A percentile compares a stretch with the other conserved stretches of the same genome.
Evolutionary conservation across 2,113 vertebrate genomes (phyloP).

Genomic region (Hippocampus zosterae): DNA sequence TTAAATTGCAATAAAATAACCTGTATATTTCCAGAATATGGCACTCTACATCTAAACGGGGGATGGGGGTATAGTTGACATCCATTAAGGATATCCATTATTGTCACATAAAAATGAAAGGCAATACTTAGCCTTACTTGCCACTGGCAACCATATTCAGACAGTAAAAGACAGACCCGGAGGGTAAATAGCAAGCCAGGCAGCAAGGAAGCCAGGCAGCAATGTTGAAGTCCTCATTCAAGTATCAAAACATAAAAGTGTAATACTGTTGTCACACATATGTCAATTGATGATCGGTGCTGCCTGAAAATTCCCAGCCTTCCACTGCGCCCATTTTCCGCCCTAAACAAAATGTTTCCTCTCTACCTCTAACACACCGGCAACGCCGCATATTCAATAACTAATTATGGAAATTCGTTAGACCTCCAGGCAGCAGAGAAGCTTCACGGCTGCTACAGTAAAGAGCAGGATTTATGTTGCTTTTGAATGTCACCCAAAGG

Average conservation of each 20-base stretch:
- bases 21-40: constrained; percentile 69
- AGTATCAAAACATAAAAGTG: constrained; percentile 11
- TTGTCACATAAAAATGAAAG: constrained; percentile 74
- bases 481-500: constrained; percentile 99
- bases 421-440: constrained; percentile 98
- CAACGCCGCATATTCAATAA: constrained; percentile 96
- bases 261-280: constrained; percentile 5
- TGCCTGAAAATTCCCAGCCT: not conserved
- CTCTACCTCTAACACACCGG: constrained; percentile 82
- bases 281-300: not conserved
- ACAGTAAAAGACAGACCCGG: constrained; percentile 65
- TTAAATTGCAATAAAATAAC: constrained; percentile 75
- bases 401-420: constrained; percentile 99
- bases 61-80: constrained; percentile 61
- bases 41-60: constrained; percentile 64
- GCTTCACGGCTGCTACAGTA: constrained; percentile 96
- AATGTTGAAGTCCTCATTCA: constrained; percentile 58
- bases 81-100: constrained; percentile 79
- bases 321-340: constrained; percentile 5
- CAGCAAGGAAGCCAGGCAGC: constrained; percentile 75
- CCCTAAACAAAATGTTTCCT: constrained; percentile 74
- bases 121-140: constrained; percentile 74
- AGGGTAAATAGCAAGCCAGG: constrained; percentile 80
- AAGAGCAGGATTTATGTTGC: constrained; percentile 97
- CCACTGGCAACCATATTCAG: constrained; percentile 53